Base-by-base conservation (phyloP, 2,113 vertebrate genomes). In the Bostrychus sinensis region DNA sequence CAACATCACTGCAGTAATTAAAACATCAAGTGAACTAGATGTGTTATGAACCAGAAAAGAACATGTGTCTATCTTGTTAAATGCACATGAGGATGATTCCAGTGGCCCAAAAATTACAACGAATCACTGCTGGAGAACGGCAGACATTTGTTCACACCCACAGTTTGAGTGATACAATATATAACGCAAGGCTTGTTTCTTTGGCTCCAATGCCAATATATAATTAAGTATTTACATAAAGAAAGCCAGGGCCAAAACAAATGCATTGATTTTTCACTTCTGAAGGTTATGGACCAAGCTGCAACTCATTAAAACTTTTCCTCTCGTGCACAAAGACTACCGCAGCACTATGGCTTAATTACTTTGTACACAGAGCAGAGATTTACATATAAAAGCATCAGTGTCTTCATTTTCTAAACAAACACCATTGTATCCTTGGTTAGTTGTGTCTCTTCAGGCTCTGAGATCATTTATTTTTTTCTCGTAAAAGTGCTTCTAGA, bases 161-260 rank as follows among this genome's bases (percentile, higher is more conserved):
- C n/a, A n/a, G n/a, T n/a, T n/a, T n/a, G n/a, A n/a, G n/a, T n/a
- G n/a, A n/a, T n/a, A n/a, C n/a, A n/a, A n/a, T n/a, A n/a, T n/a
- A n/a, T n/a, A n/a, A n/a, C n/a, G n/a, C n/a, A n/a, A n/a, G n/a
- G 22, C 12, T 20, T 25, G 23, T 25, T 41, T 13, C 14, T 12
- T 25, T 25, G 43, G 43, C 43, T 46, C 43, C 11, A 10, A 6
- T 50, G 13, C 16, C 25, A 51, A 28, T 51, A 9, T 28, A 51
- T 28, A 26, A 51, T 28, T 23, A 51, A 26, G 14, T 51, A 51
- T 51, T 51, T 28, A 51, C 23, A 51, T 51, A 48, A 46, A 50
- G 37, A 16, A 50, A 28, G 46, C 48, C 48, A n/a, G 14, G 3
- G 14, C 25, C 23, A 51, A 51, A 51, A 51, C 48, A 51, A 28